These are phyloP conservation scores for Nesoenas mayeri DNA, from an alignment of 2,113 vertebrate genomes.

Conservation along the genomic window DNA sequence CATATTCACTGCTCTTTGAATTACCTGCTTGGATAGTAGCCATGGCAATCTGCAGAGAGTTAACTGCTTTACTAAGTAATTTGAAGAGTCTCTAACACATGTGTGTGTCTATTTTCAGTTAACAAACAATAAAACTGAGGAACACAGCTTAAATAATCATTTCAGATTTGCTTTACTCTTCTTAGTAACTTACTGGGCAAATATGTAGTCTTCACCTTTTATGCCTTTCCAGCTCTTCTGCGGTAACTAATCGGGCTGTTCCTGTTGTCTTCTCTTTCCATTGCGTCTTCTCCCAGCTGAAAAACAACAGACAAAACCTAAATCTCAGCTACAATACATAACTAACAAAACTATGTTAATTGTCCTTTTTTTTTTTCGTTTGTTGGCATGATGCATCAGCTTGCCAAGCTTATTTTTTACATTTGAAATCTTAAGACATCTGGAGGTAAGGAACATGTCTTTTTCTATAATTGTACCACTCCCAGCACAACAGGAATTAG, in stretches of 20 bases:
- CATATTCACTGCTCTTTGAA: background rate
- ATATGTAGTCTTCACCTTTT: background rate
- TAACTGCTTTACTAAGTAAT: background rate
- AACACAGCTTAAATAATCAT: background rate
- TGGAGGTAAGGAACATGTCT: background rate
- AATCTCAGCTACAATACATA: background rate
- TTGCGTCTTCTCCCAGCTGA: background rate
- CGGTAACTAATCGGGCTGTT: background rate
- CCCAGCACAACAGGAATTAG: background rate
- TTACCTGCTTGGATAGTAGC: background rate
- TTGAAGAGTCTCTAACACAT: background rate
- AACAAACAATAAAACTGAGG: background rate
- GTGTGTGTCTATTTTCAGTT: background rate
- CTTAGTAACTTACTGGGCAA: background rate
- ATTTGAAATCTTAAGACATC: background rate
- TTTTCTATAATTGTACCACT: background rate
- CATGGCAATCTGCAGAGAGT: background rate
- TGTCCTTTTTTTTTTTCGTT: background rate
- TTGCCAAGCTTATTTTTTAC: background rate
- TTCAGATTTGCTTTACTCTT: background rate
- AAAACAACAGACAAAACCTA: background rate
- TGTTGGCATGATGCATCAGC: background rate
- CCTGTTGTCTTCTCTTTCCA: background rate
- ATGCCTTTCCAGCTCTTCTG: background rate
- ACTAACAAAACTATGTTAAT: background rate